Evolutionary conservation across 1,140 invertebrate genomes (phyloP).

Genomic region (Micrasema minimum): DNA sequence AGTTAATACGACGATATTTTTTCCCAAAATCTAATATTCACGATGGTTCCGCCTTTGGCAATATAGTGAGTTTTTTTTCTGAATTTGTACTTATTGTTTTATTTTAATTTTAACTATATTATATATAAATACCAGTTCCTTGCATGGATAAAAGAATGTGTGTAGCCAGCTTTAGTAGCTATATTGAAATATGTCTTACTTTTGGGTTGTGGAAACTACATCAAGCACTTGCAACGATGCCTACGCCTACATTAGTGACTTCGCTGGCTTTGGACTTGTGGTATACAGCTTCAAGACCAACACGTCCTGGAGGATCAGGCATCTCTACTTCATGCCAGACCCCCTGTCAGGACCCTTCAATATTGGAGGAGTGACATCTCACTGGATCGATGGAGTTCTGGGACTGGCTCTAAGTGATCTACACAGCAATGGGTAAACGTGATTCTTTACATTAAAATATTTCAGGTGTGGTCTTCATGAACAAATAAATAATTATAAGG

Average conservation of each 20-base stretch:
- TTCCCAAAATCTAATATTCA: conserved; percentile 70
- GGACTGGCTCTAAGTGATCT: conserved; percentile 68
- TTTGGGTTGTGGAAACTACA: conserved; percentile 69
- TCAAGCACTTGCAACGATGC: conserved; percentile 71
- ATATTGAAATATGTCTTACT: too few species aligned
- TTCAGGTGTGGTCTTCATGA: not conserved
- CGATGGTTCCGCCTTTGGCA: conserved; percentile 74
- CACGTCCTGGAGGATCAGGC: conserved; percentile 74
- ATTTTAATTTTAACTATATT: conserved; percentile 15
- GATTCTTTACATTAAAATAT: not conserved
- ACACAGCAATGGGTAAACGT: conserved; percentile 56
- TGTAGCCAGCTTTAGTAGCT: too few species aligned
- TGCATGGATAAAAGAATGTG: not conserved
- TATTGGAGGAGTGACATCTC: conserved; percentile 73
- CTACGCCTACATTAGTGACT: conserved; percentile 74
- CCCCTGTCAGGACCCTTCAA: conserved; percentile 73
- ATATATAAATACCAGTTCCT: conserved; percentile 6
- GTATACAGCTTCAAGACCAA: conserved; percentile 73
- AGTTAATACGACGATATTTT: conserved; percentile 68
- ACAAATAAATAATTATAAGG: not conserved
- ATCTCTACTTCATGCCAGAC: conserved; percentile 78
- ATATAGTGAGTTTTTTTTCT: conserved; percentile 65
- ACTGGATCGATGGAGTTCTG: conserved; percentile 76
- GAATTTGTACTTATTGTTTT: not conserved
- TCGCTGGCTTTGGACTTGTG: conserved; percentile 72